A percentile compares a stretch with the other conserved stretches of the same genome.
These are phyloP conservation scores for Tinamus major DNA, from an alignment of 2,797 vertebrate genomes.

Conservation along the genomic window DNA sequence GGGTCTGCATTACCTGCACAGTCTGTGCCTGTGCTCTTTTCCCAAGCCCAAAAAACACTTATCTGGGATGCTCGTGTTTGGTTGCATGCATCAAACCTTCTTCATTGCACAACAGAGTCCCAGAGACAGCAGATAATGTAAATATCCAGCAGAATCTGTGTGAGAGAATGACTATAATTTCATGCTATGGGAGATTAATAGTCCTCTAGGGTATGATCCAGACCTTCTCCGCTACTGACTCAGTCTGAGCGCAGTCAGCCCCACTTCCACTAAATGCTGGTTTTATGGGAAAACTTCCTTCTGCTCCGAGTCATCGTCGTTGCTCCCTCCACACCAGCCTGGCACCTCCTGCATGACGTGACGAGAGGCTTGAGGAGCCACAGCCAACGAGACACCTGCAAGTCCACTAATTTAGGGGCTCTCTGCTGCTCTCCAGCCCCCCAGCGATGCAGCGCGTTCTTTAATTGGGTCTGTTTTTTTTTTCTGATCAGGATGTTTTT, in stretches of 20 bases:
- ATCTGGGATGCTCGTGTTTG: accelerated
- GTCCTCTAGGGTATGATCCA: not conserved
- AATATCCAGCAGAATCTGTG: not conserved
- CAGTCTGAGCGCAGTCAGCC: not conserved
- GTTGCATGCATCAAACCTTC: accelerated
- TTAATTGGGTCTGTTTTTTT: not conserved
- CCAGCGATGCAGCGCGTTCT: accelerated
- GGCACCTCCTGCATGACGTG: not conserved
- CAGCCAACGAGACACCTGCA: not conserved
- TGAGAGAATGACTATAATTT: not conserved
- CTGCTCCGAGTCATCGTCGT: not conserved
- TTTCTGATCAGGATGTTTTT: not conserved
- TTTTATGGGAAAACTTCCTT: not conserved
- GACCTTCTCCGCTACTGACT: not conserved
- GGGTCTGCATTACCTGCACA: not conserved
- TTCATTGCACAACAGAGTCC: too few relatives aligned
- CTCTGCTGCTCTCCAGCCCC: not conserved
- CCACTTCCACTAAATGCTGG: not conserved
- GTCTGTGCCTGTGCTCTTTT: not conserved
- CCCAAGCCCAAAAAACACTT: not conserved
- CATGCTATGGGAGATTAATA: not conserved
- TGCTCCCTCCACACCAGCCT: not conserved
- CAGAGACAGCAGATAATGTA: not conserved
- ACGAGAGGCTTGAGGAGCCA: not conserved
- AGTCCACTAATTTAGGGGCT: not conserved